These are phyloP conservation scores for Nycticryphes semicollaris DNA, from an alignment of 2,113 vertebrate species.

Conservation along the genomic window DNA sequence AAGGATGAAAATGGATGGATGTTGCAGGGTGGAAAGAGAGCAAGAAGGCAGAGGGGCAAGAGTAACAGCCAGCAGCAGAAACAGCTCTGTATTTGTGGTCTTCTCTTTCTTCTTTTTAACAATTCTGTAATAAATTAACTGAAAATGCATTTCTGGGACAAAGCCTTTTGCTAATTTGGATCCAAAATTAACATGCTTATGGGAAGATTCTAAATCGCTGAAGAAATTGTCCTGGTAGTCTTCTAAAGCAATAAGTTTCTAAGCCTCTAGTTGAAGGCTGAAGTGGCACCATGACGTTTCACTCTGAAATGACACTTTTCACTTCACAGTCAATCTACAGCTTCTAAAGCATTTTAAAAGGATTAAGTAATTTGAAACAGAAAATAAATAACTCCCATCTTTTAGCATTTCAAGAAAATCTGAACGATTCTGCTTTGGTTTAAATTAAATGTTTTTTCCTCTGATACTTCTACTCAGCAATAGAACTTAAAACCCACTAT, in stretches of 20 bases:
- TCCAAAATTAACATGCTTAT: neutral
- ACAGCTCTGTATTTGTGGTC: neutral
- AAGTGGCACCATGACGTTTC: neutral
- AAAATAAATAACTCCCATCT: conserved; percentile 43
- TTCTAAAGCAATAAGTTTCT: neutral
- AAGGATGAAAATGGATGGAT: neutral
- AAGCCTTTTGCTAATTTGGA: neutral
- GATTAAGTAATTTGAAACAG: conserved; percentile 58
- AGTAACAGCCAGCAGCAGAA: neutral
- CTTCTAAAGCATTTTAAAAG: conserved; percentile 47
- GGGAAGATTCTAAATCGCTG: neutral
- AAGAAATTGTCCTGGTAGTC: neutral
- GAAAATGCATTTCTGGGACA: neutral
- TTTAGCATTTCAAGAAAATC: conserved; percentile 35
- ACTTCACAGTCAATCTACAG: conserved; percentile 16
- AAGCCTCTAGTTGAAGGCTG: neutral
- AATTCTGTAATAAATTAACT: neutral
- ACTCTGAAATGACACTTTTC: neutral
- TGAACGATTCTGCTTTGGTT: conserved; percentile 41
- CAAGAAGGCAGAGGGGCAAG: neutral
- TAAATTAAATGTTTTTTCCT: conserved; percentile 36
- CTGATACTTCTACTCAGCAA: conserved; percentile 12
- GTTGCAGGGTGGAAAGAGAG: neutral
- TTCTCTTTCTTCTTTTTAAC: neutral
- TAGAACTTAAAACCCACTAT: conserved; percentile 42